Evolutionary conservation across 2,888 invertebrate species (phyloP), one percentile per base, ranked within the genome.

Genomic region (Aspidiotus destructor): DNA sequence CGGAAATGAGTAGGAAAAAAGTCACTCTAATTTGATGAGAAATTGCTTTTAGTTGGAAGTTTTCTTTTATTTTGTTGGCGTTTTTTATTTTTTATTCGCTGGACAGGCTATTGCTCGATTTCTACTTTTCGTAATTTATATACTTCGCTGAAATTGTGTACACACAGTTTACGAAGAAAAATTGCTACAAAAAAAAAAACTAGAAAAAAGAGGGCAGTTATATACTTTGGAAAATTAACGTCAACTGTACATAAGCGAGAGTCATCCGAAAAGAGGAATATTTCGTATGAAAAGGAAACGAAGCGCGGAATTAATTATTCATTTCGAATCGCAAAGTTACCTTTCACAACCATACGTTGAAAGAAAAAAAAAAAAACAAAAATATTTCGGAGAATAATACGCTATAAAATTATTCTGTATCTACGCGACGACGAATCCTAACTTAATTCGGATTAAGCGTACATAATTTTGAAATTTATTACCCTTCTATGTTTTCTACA

Each of bases 21-120:
- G 63, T 69, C 69, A 69, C 63, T 63, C 64, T 69, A 63, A 69
- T 68, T 68, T 68, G 68, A 68, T 68, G 68, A 68, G 68, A 68
- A 68, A 68, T 68, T 61, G 68, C 68, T 68, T 68, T 68, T 55
- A 68, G 61, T 58, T 60, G 61, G 53, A 61, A 68, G 68, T 61
- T 67, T 67, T 67, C 67, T 67, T 67, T 67, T 67, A 67, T 67
- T 67, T 60, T 40, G 40, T 58, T 17, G 13, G 17, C 28, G 60
- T 40, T 58, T 44, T 67, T 67, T 67, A 60, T 67, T 58, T 67
- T 40, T 67, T 60, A 10, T 28, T 48, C 60, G 57, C 67, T 58
- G 67, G 67, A 67, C 67, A 67, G 16, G 28, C 17, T 17, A 67
- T 67, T 67, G 67, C 52, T 67, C 15, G 52, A 60, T 58, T 67